Conservation (phyloP, 1,140 invertebrate genomes). For the Mylabris phalerata region DNA sequence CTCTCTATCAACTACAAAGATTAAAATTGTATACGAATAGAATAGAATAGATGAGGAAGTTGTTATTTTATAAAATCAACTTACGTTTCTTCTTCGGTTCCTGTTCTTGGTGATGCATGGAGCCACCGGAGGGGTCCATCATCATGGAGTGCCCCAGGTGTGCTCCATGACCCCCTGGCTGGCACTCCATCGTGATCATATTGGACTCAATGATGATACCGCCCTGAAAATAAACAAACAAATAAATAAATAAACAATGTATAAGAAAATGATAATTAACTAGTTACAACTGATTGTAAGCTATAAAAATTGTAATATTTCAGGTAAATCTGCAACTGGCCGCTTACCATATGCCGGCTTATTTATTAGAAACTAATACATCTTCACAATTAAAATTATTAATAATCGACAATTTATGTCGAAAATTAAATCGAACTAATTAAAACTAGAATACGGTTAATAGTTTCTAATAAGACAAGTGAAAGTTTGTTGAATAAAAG, state of each 20-base stretch:
- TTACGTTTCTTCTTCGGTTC: conserved; percentile 42
- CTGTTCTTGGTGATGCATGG: conserved; percentile 37
- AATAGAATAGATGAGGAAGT: too few species aligned
- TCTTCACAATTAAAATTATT: conserved; percentile 10
- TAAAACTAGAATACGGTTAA: conserved; percentile 8
- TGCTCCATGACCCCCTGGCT: conserved; percentile 41
- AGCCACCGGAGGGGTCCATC: conserved; percentile 35
- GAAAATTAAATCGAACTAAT: too few species aligned
- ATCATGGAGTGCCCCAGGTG: conserved; percentile 44
- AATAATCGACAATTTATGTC: too few species aligned
- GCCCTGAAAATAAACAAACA: conserved; percentile 27
- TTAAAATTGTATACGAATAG: too few species aligned
- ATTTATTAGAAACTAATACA: conserved; percentile 23
- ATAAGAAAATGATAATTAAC: too few species aligned
- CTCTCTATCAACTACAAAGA: too few species aligned
- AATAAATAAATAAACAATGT: neutral
- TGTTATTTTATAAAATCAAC: conserved; percentile 7
- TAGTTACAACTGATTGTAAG: too few species aligned
- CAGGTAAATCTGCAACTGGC: conserved; percentile 16
- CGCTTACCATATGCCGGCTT: conserved; percentile 26
- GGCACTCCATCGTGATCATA: conserved; percentile 45
- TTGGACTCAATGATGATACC: conserved; percentile 33
- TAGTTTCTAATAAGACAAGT: conserved; percentile 15
- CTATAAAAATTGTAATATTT: neutral
- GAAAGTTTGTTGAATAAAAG: conserved; percentile 12